phyloP scores from a whole-genome alignment of 1,140 invertebrate genomes.

The Anastatus disparis region DNA sequence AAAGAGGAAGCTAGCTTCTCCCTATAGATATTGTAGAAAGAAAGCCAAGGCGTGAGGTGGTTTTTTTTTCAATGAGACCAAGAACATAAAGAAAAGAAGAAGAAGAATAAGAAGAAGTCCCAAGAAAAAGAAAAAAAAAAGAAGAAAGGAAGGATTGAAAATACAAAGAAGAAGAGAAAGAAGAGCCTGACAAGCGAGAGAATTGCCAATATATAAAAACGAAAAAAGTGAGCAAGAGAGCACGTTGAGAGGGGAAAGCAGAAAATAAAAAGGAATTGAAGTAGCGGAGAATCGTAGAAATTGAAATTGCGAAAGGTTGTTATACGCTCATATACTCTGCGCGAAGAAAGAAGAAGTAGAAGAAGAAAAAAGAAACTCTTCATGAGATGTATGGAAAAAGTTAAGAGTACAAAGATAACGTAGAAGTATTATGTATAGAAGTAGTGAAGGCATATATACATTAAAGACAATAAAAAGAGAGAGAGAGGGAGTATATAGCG shows the following conservation, averaged over 20 bases:
- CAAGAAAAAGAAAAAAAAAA: too few relatives aligned
- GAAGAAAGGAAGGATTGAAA: slow-evolving; percentile 18
- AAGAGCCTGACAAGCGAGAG: not conserved
- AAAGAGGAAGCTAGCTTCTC: not conserved
- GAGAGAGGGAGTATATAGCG: not conserved
- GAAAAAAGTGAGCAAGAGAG: not conserved
- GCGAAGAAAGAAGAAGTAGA: not conserved
- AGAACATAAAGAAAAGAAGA: too few relatives aligned
- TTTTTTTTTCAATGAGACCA: too few relatives aligned
- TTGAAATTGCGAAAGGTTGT: not conserved
- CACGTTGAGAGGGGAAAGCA: not conserved
- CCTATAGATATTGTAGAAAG: not conserved
- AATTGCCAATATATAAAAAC: not conserved
- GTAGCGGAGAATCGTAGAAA: too few relatives aligned
- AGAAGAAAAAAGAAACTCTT: not conserved
- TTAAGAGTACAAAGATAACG: not conserved
- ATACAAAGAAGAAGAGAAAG: not conserved
- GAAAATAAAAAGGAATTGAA: too few relatives aligned
- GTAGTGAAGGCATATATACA: not conserved
- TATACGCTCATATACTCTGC: not conserved
- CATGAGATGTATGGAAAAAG: not conserved
- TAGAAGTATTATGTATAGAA: too few relatives aligned
- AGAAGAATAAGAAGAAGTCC: too few relatives aligned
- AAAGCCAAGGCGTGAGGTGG: slow-evolving; percentile 14
- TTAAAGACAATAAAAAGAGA: not conserved